phyloP scores from a whole-genome alignment of 1,140 invertebrate genomes.

The Antheraea mylitta region DNA sequence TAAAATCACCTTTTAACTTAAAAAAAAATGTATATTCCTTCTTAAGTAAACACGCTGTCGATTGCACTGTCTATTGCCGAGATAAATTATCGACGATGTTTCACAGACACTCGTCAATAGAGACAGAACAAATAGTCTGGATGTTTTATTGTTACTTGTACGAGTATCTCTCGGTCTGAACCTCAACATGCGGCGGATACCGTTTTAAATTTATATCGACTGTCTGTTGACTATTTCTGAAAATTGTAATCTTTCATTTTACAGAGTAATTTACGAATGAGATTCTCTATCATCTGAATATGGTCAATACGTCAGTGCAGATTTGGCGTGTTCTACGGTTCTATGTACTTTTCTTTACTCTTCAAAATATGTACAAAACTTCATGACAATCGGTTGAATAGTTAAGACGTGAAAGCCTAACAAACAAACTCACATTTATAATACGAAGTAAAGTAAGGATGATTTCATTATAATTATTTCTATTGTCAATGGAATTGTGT shows the following conservation, averaged over 20 bases:
- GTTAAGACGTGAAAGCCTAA: too few species aligned
- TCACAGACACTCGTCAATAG: neutral
- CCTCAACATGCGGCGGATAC: constrained; percentile 21
- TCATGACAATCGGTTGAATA: too few species aligned
- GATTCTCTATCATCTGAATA: too few species aligned
- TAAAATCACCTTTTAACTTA: neutral
- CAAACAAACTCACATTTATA: too few species aligned
- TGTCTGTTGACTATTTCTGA: neutral
- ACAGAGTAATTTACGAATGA: neutral
- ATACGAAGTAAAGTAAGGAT: too few species aligned
- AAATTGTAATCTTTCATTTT: neutral
- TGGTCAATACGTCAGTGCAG: too few species aligned
- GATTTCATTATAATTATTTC: too few species aligned
- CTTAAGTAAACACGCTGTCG: too few species aligned
- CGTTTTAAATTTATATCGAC: neutral
- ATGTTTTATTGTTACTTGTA: constrained; percentile 26
- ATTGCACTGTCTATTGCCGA: constrained; percentile 8
- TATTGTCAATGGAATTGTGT: too few species aligned
- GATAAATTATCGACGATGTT: constrained; percentile 10
- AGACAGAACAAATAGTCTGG: constrained; percentile 16
- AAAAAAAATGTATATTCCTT: neutral
- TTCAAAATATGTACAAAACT: too few species aligned
- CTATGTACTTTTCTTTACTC: too few species aligned
- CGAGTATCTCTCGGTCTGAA: constrained; percentile 14
- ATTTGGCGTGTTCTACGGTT: too few species aligned